Evolutionary conservation across 2,888 invertebrate genomes (phyloP), one percentile per base, ranked within the genome.

Genomic region (Protodeltote pygarga): DNA sequence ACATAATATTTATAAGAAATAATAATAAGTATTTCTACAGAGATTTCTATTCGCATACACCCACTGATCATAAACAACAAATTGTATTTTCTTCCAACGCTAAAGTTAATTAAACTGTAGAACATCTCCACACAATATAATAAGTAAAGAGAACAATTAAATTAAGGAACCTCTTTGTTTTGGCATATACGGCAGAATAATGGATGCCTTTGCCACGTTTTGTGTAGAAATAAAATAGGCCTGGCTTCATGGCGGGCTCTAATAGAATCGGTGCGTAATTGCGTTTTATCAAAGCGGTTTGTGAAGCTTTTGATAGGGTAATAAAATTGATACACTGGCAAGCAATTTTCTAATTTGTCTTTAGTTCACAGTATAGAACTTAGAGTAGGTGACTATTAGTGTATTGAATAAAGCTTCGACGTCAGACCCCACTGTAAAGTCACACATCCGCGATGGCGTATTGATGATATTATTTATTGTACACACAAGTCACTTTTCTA

Each of bases 91-190:
- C n/a, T n/a, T n/a, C n/a, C n/a, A n/a, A n/a, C n/a, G n/a, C n/a
- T 28, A 29, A 16, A 5, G 5, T 28, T 23, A 35, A 57, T 32
- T n/a, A 27, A 46, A 33, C 10, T 35, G 8, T 50, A 33, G 15
- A 29, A 11, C 19, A 19, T 33, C 27, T 31, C 13, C 19, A 8
- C 10, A 38, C 11, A 47, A 35, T 40, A 40, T 39, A 39, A 14
- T 23, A 48, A 23, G 37, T 31, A 25, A 40, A 23, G 16, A 35
- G 21, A 28, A 37, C 13, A 49, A 67, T 67, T 38, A 37, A 47
- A 41, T 67, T 67, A 68, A 42, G 47, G 42, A 39, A 29, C 33
- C 35, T 31, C 53, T 54, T 61, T 65, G 61, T 53, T 61, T 42
- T 39, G 20, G 48, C 21, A 41, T 46, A 17, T 40, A 16, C 37